phyloP scores from a whole-genome alignment of 2,797 vertebrate species.

The Aplochiton taeniatus region DNA sequence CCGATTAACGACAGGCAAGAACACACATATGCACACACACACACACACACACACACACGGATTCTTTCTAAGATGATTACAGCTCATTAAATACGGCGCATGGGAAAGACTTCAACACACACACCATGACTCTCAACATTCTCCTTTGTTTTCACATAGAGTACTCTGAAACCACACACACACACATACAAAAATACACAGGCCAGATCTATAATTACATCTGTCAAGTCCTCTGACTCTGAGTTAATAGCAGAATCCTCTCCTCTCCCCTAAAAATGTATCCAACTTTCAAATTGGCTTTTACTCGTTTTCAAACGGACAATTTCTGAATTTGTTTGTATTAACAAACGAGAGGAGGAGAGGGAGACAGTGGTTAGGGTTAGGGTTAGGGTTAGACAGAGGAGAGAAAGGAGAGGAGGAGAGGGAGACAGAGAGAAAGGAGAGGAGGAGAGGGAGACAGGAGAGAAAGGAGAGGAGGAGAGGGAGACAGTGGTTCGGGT shows the following conservation, averaged over 20 bases:
- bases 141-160: background rate
- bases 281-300: slow-evolving; percentile 5
- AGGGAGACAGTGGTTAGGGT: too few relatives aligned
- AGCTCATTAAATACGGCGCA: background rate
- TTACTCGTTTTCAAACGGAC: slow-evolving; percentile 4
- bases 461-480: too few relatives aligned
- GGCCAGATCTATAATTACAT: slow-evolving; percentile 42
- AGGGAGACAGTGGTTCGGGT: too few relatives aligned
- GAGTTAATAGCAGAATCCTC: too few relatives aligned
- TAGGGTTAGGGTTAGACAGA: too few relatives aligned
- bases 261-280: slow-evolving; percentile 14
- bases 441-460: too few relatives aligned
- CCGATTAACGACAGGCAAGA: background rate
- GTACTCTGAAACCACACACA: background rate
- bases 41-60: slow-evolving; percentile 3
- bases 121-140: background rate
- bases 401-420: too few relatives aligned
- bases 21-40: slow-evolving; percentile 2
- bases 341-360: too few relatives aligned
- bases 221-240: slow-evolving; percentile 19
- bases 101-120: too few relatives aligned
- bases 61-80: background rate
- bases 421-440: too few relatives aligned
- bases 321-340: too few relatives aligned
- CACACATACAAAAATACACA: background rate